These are phyloP conservation scores for Drosophila mimetica DNA, from an alignment of 2,888 invertebrate species.

Conservation along the genomic window DNA sequence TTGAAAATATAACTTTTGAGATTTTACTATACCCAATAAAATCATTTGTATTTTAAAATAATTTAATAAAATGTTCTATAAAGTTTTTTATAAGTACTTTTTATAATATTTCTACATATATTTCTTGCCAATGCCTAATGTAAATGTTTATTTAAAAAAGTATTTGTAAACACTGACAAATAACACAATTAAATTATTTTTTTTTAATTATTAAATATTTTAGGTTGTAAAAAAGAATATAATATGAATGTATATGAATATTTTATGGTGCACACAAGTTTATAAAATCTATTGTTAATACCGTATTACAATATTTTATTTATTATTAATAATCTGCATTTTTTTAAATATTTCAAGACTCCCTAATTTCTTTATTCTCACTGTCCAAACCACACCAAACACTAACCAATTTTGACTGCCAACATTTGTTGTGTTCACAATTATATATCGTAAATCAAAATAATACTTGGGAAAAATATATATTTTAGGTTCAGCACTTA, in stretches of 20 bases:
- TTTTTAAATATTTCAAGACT: background rate
- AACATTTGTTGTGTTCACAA: conserved; percentile 54
- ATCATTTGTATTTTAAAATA: background rate
- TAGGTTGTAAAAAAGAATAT: background rate
- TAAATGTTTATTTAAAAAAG: conserved; percentile 27
- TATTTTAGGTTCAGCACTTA: conserved; percentile 34
- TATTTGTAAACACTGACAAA: conserved; percentile 26
- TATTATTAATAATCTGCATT: too few species aligned
- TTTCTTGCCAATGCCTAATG: conserved; percentile 17
- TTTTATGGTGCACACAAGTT: background rate
- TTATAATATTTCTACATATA: background rate
- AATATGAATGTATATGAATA: background rate
- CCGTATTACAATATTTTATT: too few species aligned
- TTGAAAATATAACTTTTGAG: background rate
- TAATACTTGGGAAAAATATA: background rate
- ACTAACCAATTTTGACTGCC: conserved; percentile 1
- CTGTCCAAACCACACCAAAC: background rate
- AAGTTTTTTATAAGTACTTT: background rate
- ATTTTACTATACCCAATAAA: background rate
- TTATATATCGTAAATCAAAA: conserved; percentile 1
- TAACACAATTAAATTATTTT: background rate
- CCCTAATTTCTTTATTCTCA: too few species aligned
- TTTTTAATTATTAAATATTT: background rate
- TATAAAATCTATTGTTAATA: background rate
- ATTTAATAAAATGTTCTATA: conserved; percentile 2